Percentiles rank a stretch among this genome's conserved stretches.
Conservation (phyloP, 2,888 invertebrate species). For the Cataglyphis livida region DNA sequence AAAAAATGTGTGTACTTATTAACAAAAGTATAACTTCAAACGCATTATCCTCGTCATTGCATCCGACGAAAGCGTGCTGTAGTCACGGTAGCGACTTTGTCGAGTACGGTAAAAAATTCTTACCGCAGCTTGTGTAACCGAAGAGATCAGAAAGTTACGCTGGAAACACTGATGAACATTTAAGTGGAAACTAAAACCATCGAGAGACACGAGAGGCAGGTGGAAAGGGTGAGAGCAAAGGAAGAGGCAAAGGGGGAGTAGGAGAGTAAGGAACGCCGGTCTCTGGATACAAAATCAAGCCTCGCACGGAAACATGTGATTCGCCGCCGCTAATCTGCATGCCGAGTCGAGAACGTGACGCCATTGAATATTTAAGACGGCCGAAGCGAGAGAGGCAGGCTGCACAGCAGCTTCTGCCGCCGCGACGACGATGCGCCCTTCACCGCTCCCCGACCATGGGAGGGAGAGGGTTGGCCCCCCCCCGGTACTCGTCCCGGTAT, state of each 20-base stretch:
- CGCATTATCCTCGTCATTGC: neutral
- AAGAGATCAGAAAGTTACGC: constrained; percentile 49
- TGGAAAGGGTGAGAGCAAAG: neutral
- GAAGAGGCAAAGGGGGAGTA: constrained; percentile 26
- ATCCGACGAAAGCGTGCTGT: neutral
- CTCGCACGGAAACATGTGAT: constrained; percentile 79
- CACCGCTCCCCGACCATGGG: neutral
- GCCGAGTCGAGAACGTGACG: constrained; percentile 83
- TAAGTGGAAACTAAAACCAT: constrained; percentile 49
- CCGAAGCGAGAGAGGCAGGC: constrained; percentile 57
- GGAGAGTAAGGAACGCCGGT: constrained; percentile 51
- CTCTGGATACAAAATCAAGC: constrained; percentile 80
- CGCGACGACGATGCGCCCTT: constrained; percentile 35
- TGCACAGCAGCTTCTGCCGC: constrained; percentile 61
- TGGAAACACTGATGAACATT: constrained; percentile 47
- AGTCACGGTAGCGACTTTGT: constrained; percentile 12
- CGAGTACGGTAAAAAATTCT: constrained; percentile 39
- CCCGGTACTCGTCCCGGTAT: constrained; percentile 59
- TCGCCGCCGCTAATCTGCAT: constrained; percentile 83
- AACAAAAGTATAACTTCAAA: neutral
- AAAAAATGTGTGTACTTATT: neutral
- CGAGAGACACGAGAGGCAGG: constrained; percentile 24
- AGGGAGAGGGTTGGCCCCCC: neutral
- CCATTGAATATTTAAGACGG: constrained; percentile 85
- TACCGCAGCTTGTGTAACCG: constrained; percentile 19